Conservation (phyloP, 2,888 invertebrate species). For the Pteria penguin region DNA sequence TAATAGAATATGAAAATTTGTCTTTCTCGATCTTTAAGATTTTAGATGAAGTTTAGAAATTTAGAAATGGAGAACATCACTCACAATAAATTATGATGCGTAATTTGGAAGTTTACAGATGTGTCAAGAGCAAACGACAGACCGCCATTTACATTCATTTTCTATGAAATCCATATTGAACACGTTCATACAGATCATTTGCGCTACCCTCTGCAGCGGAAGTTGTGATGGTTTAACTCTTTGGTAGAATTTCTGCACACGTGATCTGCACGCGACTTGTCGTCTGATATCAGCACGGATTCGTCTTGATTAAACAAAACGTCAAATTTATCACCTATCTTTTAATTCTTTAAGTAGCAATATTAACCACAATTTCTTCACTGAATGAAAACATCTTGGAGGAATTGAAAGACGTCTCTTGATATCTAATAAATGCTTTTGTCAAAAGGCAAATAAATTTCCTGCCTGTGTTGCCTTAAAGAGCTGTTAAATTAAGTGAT, state of each 20-base stretch:
- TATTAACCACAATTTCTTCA: background rate
- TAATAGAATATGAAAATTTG: too few relatives aligned
- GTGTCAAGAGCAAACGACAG: too few relatives aligned
- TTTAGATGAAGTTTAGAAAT: too few relatives aligned
- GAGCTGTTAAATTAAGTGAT: background rate
- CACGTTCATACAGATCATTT: conserved; percentile 10
- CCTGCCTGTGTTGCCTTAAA: background rate
- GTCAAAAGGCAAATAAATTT: background rate
- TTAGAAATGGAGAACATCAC: too few relatives aligned
- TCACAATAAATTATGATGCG: too few relatives aligned
- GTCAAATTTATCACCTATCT: conserved; percentile 23
- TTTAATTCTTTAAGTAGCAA: background rate
- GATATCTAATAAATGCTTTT: background rate
- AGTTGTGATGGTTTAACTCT: conserved; percentile 23
- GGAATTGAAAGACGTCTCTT: background rate
- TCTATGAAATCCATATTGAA: conserved; percentile 18
- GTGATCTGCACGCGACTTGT: conserved; percentile 38
- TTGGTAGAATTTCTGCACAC: conserved; percentile 25
- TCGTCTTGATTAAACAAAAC: conserved; percentile 44
- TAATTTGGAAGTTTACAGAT: too few relatives aligned
- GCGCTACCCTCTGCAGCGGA: background rate
- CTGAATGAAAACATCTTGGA: background rate
- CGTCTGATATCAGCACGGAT: conserved; percentile 22
- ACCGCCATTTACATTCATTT: conserved; percentile 6
- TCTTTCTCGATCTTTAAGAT: too few relatives aligned